Evolutionary conservation across 2,888 invertebrate species (phyloP).

Genomic region (Mesopsocus fuscifrons): DNA sequence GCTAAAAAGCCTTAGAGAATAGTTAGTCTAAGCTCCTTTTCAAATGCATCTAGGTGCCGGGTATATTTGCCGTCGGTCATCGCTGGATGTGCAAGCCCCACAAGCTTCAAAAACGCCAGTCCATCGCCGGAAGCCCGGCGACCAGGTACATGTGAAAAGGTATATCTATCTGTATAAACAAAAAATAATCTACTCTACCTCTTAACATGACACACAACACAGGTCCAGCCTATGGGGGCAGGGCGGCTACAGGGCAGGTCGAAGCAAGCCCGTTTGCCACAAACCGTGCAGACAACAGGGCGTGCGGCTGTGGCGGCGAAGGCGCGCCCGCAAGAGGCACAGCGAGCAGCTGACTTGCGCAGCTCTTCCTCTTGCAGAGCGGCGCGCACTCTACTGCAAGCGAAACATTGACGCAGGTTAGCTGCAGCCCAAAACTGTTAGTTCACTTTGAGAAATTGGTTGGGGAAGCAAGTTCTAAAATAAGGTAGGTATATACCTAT

Average conservation of each 20-base stretch:
- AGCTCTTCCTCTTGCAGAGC: slow-evolving; percentile 5
- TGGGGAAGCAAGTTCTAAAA: too few species aligned
- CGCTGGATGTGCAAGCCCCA: too few species aligned
- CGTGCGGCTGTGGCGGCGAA: background rate
- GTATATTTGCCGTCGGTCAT: too few species aligned
- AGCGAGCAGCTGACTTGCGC: background rate
- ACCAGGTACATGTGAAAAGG: too few species aligned
- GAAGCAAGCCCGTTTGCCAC: background rate
- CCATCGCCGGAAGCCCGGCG: too few species aligned
- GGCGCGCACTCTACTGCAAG: slow-evolving; percentile 7
- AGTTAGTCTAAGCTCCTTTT: too few species aligned
- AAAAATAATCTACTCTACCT: background rate
- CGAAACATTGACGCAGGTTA: background rate
- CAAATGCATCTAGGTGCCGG: too few species aligned
- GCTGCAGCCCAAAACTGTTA: background rate
- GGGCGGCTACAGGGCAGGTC: background rate
- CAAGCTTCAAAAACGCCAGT: too few species aligned
- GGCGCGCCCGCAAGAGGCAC: slow-evolving; percentile 2
- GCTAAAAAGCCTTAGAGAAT: too few species aligned
- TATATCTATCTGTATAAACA: too few species aligned
- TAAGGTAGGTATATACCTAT: too few species aligned
- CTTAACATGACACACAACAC: slow-evolving; percentile 6
- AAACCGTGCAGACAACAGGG: slow-evolving; percentile 2
- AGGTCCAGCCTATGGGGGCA: slow-evolving; percentile 4
- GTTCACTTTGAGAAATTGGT: too few species aligned